Evolutionary conservation across 2,888 invertebrate genomes (phyloP), one percentile per base, ranked within the genome.

Genomic region (Rhaphigaster nebulosa): DNA sequence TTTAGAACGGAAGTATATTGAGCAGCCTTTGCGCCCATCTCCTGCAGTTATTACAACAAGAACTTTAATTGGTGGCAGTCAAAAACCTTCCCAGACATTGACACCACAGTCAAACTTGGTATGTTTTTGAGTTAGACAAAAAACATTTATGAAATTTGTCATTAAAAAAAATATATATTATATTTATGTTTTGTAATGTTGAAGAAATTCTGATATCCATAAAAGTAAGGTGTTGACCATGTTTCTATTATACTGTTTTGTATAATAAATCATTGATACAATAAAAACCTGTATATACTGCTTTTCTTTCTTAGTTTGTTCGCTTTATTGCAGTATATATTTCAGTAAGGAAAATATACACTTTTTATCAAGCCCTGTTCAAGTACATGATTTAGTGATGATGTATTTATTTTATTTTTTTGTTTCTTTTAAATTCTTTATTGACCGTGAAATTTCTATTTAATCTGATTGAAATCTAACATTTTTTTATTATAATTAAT

Each of bases 1-100:
- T 93, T 56, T 92, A 95, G 98, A 98, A 94, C 96, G 98, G 90
- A 96, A 97, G 93, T 98, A 97, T 94, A 97, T 98, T 92, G 98
- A 98, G 94, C 96, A 97, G 92, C 97, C 97, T 4, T 94, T 97
- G 92, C 96, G 97, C 93, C 97, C 97, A 56, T 96, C 97, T 90
- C 97, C 97, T 56, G 95, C 96, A 90, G 96, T 96, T 91, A 96
- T 97, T 91, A 96, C 96, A 91, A 95, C 95, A 92, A 95, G 95
- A 93, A 95, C 96, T 20, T 91, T 92, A 15, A 92, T 93, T 84
- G 92, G 90, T 89, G 92, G 90, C 90, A 80, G 45, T 76, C 56
- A 29, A 90, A 70, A 90, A 90, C 34, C 84, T 52, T 54, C 87
- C 41, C 89, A 76, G 29, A 52, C 89, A 50, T 65, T 70, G 41